Evolutionary conservation across 2,797 vertebrate genomes (phyloP), one percentile per base, ranked within the genome.

Genomic region (Sphenopsis melanotis): DNA sequence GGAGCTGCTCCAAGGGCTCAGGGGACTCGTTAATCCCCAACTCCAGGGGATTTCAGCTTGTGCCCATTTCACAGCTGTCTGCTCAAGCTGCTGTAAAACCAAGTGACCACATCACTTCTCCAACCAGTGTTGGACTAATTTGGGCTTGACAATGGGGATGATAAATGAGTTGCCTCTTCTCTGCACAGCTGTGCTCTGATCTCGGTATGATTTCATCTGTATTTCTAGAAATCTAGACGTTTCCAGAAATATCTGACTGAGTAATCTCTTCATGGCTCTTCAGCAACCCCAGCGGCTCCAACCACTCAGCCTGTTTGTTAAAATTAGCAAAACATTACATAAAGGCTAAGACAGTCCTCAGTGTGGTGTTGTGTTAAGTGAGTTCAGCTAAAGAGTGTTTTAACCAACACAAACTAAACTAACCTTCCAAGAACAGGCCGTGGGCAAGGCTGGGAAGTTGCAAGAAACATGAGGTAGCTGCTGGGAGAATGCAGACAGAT

Each of bases 391-490:
- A 71, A 94, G 79, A n/a, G 37, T 88, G 83, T 71, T 93, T 70
- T 81, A 93, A 92, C 1, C 41, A 91, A 66, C 75, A 85, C 55
- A 89, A 53, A 81, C 85, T 81, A 50, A 81, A 49, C 41, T 13
- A 66, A 82, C 77, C 83, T 90, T 95, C 90, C 95, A 90, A 76
- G 79, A 93, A 93, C 72, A 34, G 87, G 91, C 89, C 4, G 21
- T 47, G 93, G 81, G 94, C 87, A 84, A 94, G 91, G 57, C 66
- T 93, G 89, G 90, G 93, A 95, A 92, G 77, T 59, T 61, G 92
- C 66, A 84, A 71, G 94, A 47, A 90, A 37, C 87, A 96, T 97
- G 96, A 96, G 94, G 95, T 96, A 94, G 89, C 93, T 96, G 94
- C 83, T 70, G 82, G 68, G 66, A 74, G 90, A 90, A 90, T 19